Conservation (phyloP, 2,113 vertebrate species). For the Archocentrus centrarchus region DNA sequence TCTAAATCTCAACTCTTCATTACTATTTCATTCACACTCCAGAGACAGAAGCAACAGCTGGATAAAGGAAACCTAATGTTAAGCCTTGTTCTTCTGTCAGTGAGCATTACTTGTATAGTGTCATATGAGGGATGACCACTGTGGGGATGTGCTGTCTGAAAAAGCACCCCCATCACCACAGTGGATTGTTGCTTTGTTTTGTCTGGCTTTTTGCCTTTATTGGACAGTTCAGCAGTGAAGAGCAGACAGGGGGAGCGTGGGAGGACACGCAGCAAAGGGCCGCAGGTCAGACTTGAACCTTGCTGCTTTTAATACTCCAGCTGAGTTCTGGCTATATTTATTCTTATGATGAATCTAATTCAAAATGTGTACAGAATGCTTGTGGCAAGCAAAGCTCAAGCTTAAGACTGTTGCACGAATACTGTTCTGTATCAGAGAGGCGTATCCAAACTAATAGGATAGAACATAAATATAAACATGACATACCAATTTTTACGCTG, state of each 20-base stretch:
- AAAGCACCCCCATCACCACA: neutral
- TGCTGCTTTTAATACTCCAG: neutral
- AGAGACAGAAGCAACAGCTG: constrained; percentile 36
- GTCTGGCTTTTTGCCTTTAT: too few relatives aligned
- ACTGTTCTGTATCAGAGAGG: neutral
- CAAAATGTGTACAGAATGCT: constrained; percentile 1
- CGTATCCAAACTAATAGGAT: neutral
- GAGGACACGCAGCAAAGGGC: too few relatives aligned
- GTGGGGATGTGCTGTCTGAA: neutral
- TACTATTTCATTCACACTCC: constrained; percentile 30
- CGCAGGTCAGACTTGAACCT: too few relatives aligned
- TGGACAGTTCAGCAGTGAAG: too few relatives aligned
- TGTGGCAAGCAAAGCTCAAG: neutral
- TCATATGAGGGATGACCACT: neutral
- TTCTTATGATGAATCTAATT: neutral
- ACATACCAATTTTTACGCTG: neutral
- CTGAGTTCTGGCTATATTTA: neutral
- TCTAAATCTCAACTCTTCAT: neutral
- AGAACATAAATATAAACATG: neutral
- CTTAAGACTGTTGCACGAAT: neutral
- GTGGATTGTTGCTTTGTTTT: too few relatives aligned
- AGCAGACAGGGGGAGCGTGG: too few relatives aligned
- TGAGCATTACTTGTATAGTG: constrained; percentile 17
- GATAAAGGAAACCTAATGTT: constrained; percentile 34
- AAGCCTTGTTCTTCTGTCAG: constrained; percentile 26